A percentile compares a stretch with the other conserved stretches of the same genome.
These are phyloP conservation scores for Parauchenoglanis ngamensis DNA, from an alignment of 2,797 vertebrate species.

Conservation along the genomic window DNA sequence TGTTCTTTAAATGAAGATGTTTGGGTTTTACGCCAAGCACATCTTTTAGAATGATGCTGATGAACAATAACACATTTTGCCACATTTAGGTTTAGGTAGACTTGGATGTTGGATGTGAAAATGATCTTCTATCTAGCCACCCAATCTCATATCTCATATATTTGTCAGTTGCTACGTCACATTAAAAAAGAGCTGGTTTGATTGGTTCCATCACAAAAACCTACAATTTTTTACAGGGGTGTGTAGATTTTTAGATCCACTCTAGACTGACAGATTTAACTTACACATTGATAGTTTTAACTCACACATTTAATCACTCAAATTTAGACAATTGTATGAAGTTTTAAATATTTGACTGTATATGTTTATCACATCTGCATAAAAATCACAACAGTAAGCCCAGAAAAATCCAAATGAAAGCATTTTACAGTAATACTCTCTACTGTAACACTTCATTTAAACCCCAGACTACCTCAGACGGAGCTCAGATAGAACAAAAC, in stretches of 20 bases:
- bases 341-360: not conserved
- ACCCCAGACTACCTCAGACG: not conserved
- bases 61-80: not conserved
- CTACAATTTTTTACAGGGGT: not conserved
- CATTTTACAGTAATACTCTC: not conserved
- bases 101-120: not conserved
- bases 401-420: too few relatives aligned
- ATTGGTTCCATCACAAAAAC: not conserved
- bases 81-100: not conserved
- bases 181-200: too few relatives aligned
- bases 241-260: not conserved
- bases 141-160: too few relatives aligned
- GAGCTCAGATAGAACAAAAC: not conserved
- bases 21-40: not conserved
- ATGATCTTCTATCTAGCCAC: not conserved
- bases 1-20: not conserved
- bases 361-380: too few relatives aligned
- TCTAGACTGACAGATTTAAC: not conserved
- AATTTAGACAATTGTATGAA: not conserved
- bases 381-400: too few relatives aligned
- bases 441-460: not conserved
- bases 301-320: not conserved
- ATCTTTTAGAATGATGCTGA: not conserved
- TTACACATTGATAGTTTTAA: too few relatives aligned
- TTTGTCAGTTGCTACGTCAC: too few relatives aligned